Evolutionary conservation across 2,113 vertebrate species (phyloP), one percentile per base, ranked within the genome.

Genomic region (Apteryx mantelli): DNA sequence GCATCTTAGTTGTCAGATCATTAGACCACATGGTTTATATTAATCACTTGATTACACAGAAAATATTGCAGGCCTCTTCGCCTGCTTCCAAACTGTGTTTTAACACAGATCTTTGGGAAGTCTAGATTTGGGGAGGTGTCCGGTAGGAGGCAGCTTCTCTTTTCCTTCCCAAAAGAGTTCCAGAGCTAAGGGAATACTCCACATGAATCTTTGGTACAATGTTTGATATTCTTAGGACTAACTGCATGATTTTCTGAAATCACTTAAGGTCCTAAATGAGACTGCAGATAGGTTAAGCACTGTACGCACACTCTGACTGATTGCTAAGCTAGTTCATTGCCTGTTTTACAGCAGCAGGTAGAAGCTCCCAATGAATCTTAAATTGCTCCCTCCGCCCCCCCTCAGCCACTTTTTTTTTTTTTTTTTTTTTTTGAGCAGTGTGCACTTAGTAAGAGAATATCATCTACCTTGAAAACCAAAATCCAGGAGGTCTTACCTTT

Each of bases 161-260:
- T 88, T 86, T 81, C 80, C 88, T 81, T 93, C 73, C 80, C 71
- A 88, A 65, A 76, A 87, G 87, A 88, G 82, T 88, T 68, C 48
- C 52, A 78, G 75, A 89, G 55, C 53, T 70, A 82, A 46, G 64
- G 11, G 53, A 55, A 70, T 40, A 42, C 75, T 76, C 46, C 52
- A 60, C 22, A 13, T 32, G 34, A 64, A 28, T 48, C 30, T 68
- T 36, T 52, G n/a, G 36, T 64, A 50, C 30, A 42, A 13, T 24
- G 34, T 60, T 76, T 65, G 56, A 30, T 82, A 50, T 75, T 84
- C 56, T 60, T 40, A 60, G 63, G 63, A 36, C 58, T 64, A 83
- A 78, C 26, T 32, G 19, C 36, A 28, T 75, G 65, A 66, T 40
- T 60, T 34, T 25, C 19, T 25, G 22, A 52, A 22, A 60, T 61